Percentiles rank a stretch among this genome's conserved stretches.
These are phyloP conservation scores for Plumapathes pennacea DNA, from an alignment of 92 coral and sea anemone species.

Conservation along the genomic window DNA sequence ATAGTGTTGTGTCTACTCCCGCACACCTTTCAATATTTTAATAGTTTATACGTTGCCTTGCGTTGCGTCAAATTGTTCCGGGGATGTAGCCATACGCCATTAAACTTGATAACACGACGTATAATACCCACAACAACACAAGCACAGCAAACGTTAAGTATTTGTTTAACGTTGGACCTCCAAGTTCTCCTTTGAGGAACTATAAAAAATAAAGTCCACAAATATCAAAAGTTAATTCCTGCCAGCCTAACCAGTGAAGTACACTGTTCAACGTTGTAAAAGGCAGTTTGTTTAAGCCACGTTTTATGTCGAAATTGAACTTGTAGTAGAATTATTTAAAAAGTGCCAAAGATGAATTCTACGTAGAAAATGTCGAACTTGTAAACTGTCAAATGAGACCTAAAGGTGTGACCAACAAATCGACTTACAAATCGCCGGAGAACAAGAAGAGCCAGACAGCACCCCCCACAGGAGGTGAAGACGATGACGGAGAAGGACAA, in stretches of 20 bases:
- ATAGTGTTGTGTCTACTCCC: not conserved
- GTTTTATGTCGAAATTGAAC: no score
- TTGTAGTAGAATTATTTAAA: no score
- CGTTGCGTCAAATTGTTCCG: conserved; percentile 20
- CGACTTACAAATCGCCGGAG: conserved; percentile 66
- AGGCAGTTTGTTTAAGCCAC: no score
- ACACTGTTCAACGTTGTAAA: no score
- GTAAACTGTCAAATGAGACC: no score
- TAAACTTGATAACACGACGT: conserved; percentile 64
- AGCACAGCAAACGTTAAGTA: conserved; percentile 53
- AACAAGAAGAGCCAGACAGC: conserved; percentile 57
- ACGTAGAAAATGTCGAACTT: no score
- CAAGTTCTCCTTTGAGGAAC: conserved; percentile 82
- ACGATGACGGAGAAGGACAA: conserved; percentile 74
- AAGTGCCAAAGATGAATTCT: no score
- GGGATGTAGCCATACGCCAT: conserved; percentile 74
- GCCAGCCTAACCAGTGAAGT: no score
- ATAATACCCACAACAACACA: conserved; percentile 64
- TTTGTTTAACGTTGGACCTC: conserved; percentile 66
- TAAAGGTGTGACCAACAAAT: no score
- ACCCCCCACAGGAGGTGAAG: conserved; percentile 57
- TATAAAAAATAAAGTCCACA: no score
- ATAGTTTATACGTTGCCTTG: not conserved
- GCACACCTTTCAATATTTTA: not conserved
- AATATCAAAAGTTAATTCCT: no score